phyloP scores from a whole-genome alignment of 2,888 invertebrate species.

The Melieria omissa region DNA sequence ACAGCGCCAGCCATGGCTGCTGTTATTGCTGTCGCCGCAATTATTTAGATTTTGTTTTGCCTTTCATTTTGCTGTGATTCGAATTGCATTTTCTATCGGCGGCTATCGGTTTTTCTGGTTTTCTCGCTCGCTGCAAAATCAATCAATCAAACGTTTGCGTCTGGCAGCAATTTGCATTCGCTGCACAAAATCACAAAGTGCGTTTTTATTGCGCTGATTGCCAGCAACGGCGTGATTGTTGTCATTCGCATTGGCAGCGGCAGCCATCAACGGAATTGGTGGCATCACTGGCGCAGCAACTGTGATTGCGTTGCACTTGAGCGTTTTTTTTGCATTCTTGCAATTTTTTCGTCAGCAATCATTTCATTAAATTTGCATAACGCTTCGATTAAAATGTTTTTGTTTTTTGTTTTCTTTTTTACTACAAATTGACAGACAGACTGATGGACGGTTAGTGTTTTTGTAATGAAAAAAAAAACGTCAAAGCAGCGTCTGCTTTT shows the following conservation, averaged over 20 bases:
- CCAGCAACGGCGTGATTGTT: constrained; percentile 14
- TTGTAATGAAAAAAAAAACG: constrained; percentile 1
- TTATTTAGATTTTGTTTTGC: too few relatives aligned
- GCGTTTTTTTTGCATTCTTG: constrained; percentile 6
- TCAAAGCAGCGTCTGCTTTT: constrained; percentile 30
- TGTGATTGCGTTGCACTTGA: constrained; percentile 20
- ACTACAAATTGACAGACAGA: too few relatives aligned
- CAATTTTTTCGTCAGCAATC: neutral
- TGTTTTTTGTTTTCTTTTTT: constrained; percentile 22
- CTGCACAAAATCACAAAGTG: constrained; percentile 26
- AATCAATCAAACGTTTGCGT: constrained; percentile 27
- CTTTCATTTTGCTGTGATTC: too few relatives aligned
- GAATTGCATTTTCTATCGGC: too few relatives aligned
- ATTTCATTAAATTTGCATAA: constrained; percentile 41
- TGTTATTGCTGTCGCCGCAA: neutral
- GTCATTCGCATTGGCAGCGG: neutral
- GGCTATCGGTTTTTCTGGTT: too few relatives aligned
- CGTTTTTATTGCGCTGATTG: constrained; percentile 32
- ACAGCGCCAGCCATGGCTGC: constrained; percentile 15
- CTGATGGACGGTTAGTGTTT: constrained; percentile 1
- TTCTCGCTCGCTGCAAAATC: constrained; percentile 11
- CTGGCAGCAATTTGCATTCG: neutral
- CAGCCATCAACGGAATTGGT: neutral
- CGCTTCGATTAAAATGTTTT: constrained; percentile 15
- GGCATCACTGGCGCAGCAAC: neutral